phyloP scores from a whole-genome alignment of 37 sponge, comb jelly and placozoan genomes.

The Beroe forskalii region DNA sequence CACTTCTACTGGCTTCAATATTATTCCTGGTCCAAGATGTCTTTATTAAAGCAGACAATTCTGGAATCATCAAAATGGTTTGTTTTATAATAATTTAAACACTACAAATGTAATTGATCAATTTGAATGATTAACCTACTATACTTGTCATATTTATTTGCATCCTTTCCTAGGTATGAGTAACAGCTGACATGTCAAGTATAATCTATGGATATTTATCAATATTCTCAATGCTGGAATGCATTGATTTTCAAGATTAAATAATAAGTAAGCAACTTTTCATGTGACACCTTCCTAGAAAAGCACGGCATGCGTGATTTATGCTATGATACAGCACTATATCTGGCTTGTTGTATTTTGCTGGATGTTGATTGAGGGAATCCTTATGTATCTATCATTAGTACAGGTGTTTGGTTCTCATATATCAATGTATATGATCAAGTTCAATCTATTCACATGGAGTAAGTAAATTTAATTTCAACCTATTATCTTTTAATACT shows the following conservation, averaged over 20 bases:
- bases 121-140: too few species aligned
- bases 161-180: too few species aligned
- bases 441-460: not conserved
- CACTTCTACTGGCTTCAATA: slow-evolving; percentile 1
- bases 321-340: slow-evolving; percentile 22
- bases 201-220: too few species aligned
- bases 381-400: slow-evolving; percentile 11
- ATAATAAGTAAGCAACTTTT: too few species aligned
- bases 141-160: too few species aligned
- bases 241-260: too few species aligned
- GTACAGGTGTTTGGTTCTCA: slow-evolving; percentile 7
- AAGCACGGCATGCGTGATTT: too few species aligned
- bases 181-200: too few species aligned
- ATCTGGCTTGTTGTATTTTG: not conserved
- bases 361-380: not conserved
- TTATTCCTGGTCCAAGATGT: slow-evolving; percentile 22
- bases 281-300: too few species aligned
- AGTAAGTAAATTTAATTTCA: not conserved
- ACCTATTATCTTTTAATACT: too few species aligned
- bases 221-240: too few species aligned
- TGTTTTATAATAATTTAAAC: not conserved
- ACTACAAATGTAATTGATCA: too few species aligned
- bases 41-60: not conserved
- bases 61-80: slow-evolving; percentile 5
- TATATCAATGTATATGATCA: not conserved